Evolutionary conservation across 1,140 invertebrate genomes (phyloP).

Genomic region (Atta colombica): DNA sequence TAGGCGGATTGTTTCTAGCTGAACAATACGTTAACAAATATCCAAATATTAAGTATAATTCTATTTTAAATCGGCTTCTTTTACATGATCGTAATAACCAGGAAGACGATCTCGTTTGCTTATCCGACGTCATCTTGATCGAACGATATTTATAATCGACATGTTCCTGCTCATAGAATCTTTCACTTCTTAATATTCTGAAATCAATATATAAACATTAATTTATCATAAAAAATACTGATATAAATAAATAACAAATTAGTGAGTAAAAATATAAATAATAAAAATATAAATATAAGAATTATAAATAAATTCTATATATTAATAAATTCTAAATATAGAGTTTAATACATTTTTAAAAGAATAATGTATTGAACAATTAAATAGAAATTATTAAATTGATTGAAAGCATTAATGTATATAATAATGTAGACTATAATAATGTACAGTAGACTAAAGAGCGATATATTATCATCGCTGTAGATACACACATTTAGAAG

Average conservation of each 20-base stretch:
- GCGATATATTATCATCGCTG: not conserved
- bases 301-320: too few species aligned
- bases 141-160: conserved; percentile 52
- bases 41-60: conserved; percentile 58
- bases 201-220: conserved; percentile 16
- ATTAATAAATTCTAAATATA: too few species aligned
- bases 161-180: conserved; percentile 33
- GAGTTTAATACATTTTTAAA: too few species aligned
- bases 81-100: conserved; percentile 72
- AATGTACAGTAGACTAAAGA: too few species aligned
- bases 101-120: conserved; percentile 57
- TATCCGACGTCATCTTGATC: conserved; percentile 68
- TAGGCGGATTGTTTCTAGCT: conserved; percentile 91
- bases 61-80: conserved; percentile 71
- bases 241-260: not conserved
- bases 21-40: conserved; percentile 69
- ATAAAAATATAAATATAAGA: too few species aligned
- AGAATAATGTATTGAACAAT: not conserved
- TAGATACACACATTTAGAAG: not conserved
- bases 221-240: not conserved
- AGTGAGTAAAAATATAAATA: not conserved
- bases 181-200: not conserved
- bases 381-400: conserved; percentile 3
- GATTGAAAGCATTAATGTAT: not conserved
- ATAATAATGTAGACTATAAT: not conserved